Evolutionary conservation across 2,888 invertebrate species (phyloP), one percentile per base, ranked within the genome.

Genomic region (Drosophila dives): DNA sequence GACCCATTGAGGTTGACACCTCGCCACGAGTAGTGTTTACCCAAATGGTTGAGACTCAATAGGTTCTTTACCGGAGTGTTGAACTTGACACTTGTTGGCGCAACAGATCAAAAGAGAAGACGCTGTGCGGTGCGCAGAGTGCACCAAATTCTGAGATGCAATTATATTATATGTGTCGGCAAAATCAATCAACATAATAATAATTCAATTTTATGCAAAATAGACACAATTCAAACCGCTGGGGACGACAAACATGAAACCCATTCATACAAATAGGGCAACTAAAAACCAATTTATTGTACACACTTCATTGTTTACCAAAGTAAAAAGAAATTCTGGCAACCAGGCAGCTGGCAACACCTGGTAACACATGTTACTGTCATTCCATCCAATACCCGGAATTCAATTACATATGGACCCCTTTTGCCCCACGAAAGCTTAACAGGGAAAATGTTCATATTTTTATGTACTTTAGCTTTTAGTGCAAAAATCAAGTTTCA

Each of bases 41-140:
- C 42, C 34, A 75, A 65, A 34, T 69, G 40, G n/a, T 80, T 78
- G 65, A 81, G 67, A 53, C 56, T 64, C 68, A 48, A 65, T 63
- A 71, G 51, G 62, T 45, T 61, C 65, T 45, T 8, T 45, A 38
- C 34, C 54, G 15, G 50, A 70, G 77, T 70, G 75, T 61, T n/a
- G 55, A 70, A 59, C 51, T 64, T 55, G 54, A 74, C 67, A 75
- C 85, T 75, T 78, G 67, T 81, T 80, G 71, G 69, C 69, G 79
- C 75, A 81, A 58, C 49, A 84, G 89, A 85, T 85, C 89, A 85
- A 85, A 84, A 53, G 48, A 26, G 33, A 29, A 20, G 48, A 61
- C 55, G 62, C 63, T 67, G 75, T 61, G 75, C 38, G 20, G 75
- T 61, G 75, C 38, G 20, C 58, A 17, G 36, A 55, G 11, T 23